phyloP scores from a whole-genome alignment of 1,140 invertebrate species.

The Drosophila equinoxialis region DNA sequence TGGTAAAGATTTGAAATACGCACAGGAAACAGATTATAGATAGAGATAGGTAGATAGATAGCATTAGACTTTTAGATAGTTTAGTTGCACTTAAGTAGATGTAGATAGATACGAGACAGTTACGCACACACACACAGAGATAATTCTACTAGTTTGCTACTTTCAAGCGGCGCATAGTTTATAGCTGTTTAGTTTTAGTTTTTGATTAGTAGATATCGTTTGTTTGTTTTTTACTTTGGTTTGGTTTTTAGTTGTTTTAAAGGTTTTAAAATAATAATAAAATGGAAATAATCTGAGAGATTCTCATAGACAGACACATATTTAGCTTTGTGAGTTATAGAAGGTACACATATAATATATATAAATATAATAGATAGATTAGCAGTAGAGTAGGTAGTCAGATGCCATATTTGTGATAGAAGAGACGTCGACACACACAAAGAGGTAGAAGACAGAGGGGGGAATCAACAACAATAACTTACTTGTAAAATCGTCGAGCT shows the following conservation, averaged over 20 bases:
- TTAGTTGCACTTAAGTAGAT: conserved; percentile 39
- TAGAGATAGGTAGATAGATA: conserved; percentile 33
- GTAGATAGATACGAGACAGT: conserved; percentile 46
- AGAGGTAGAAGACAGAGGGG: neutral
- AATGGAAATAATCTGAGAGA: conserved; percentile 44
- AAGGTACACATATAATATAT: neutral
- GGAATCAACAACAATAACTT: conserved; percentile 83
- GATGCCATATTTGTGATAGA: conserved; percentile 42
- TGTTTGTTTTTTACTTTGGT: conserved; percentile 26
- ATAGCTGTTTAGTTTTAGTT: conserved; percentile 35
- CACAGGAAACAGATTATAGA: conserved; percentile 68
- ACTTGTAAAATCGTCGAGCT: conserved; percentile 99
- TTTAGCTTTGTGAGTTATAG: conserved; percentile 17
- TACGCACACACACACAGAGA: conserved; percentile 52
- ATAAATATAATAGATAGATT: conserved; percentile 11
- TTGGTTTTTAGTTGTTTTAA: conserved; percentile 34
- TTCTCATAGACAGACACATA: conserved; percentile 27
- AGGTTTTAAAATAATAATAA: conserved; percentile 28
- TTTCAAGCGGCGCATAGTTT: conserved; percentile 53
- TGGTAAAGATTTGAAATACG: conserved; percentile 40
- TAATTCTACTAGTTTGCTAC: conserved; percentile 27
- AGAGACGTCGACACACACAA: conserved; percentile 4
- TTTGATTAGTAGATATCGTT: conserved; percentile 23
- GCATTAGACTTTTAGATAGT: conserved; percentile 47
- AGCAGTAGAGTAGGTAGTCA: conserved; percentile 36